Evolutionary conservation across 2,797 vertebrate genomes (phyloP).

Genomic region (Poeciliopsis presidionis): DNA sequence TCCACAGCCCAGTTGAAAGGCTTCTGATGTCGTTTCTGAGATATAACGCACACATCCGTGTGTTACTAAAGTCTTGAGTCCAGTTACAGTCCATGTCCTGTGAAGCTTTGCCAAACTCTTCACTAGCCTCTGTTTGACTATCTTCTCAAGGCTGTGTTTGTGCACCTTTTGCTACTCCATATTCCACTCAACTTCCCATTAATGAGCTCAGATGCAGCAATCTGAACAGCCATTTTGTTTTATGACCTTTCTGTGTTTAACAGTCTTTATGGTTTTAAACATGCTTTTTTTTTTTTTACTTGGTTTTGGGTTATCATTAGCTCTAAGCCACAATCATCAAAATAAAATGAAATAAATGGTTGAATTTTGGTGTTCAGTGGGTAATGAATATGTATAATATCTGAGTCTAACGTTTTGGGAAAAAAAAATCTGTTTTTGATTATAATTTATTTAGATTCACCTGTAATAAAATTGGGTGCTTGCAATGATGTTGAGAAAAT

Average conservation of each 20-base stretch:
- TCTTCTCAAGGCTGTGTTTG: neutral
- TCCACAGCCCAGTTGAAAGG: no score
- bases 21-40: neutral
- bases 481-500: conserved; percentile 7
- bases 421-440: neutral
- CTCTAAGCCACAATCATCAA: neutral
- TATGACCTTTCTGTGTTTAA: neutral
- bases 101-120: neutral
- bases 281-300: neutral
- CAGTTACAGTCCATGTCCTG: neutral
- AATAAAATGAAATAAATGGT: neutral
- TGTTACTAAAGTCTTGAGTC: neutral
- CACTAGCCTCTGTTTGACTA: neutral
- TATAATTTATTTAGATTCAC: neutral
- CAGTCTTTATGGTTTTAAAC: neutral
- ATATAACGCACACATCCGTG: neutral
- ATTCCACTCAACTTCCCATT: neutral
- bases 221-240: neutral
- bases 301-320: neutral
- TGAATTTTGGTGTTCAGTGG: neutral
- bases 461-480: neutral
- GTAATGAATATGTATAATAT: neutral
- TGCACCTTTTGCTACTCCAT: neutral
- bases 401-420: neutral
- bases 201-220: neutral